These are phyloP conservation scores for Strigamia crassipes DNA, from an alignment of 2,888 invertebrate species.

Conservation along the genomic window DNA sequence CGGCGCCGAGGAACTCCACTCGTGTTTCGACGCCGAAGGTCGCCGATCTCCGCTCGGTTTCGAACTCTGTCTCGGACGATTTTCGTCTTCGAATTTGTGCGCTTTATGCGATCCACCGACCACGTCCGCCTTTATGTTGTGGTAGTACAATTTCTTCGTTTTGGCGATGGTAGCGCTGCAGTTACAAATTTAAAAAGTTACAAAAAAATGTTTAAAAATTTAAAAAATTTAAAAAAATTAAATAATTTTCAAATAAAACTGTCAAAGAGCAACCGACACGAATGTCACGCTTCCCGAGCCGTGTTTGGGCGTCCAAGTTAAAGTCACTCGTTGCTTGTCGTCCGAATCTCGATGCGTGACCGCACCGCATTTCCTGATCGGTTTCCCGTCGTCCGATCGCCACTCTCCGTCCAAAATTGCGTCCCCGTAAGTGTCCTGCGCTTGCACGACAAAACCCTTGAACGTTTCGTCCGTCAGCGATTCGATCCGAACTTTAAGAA, in stretches of 20 bases:
- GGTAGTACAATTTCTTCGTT: slow-evolving; percentile 14
- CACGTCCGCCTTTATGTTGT: slow-evolving; percentile 38
- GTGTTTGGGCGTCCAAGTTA: slow-evolving; percentile 49
- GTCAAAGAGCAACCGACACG: slow-evolving; percentile 44
- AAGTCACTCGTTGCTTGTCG: neutral
- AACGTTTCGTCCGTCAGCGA: slow-evolving; percentile 44
- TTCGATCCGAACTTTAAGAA: slow-evolving; percentile 18
- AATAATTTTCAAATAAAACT: neutral
- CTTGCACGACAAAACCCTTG: slow-evolving; percentile 49
- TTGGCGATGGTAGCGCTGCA: slow-evolving; percentile 3
- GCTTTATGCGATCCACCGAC: neutral
- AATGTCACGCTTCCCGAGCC: slow-evolving; percentile 48
- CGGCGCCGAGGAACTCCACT: neutral
- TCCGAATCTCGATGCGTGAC: slow-evolving; percentile 47
- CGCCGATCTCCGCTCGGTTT: neutral
- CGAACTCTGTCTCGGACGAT: neutral
- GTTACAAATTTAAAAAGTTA: neutral
- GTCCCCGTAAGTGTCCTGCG: slow-evolving; percentile 46
- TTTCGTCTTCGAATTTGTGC: neutral
- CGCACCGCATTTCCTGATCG: slow-evolving; percentile 48
- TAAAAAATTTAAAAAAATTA: neutral
- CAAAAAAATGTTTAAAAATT: neutral
- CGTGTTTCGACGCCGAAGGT: neutral
- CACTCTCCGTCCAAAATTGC: slow-evolving; percentile 47
- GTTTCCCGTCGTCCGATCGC: slow-evolving; percentile 28